Percentiles rank a stretch among this genome's conserved stretches.
phyloP scores from a whole-genome alignment of 2,888 invertebrate genomes.

The Abscondita cerata region DNA sequence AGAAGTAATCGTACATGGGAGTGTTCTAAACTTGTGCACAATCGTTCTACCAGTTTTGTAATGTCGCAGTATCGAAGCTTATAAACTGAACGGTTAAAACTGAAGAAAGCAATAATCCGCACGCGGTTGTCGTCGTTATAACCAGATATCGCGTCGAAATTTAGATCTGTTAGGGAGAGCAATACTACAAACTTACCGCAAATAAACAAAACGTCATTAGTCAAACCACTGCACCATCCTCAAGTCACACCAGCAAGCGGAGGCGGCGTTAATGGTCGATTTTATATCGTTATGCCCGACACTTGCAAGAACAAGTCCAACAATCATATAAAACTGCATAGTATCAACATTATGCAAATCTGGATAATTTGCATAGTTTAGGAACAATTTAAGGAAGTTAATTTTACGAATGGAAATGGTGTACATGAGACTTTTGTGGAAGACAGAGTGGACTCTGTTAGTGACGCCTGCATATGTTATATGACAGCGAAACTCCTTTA shows the following conservation, averaged over 20 bases:
- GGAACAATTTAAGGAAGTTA: constrained; percentile 56
- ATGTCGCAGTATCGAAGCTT: constrained; percentile 46
- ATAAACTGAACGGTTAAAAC: constrained; percentile 51
- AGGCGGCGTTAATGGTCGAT: constrained; percentile 56
- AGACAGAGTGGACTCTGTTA: constrained; percentile 51
- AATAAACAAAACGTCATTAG: constrained; percentile 55
- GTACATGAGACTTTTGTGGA: constrained; percentile 34
- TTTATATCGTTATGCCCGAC: constrained; percentile 50
- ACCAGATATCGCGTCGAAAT: constrained; percentile 48
- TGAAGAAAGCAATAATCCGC: constrained; percentile 56
- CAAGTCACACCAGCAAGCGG: constrained; percentile 37
- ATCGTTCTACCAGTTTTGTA: constrained; percentile 44
- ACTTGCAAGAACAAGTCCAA: constrained; percentile 53
- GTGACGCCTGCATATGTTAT: constrained; percentile 48
- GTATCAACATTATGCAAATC: constrained; percentile 58
- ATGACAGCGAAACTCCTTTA: constrained; percentile 37
- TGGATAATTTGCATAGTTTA: constrained; percentile 57
- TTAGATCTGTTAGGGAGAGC: constrained; percentile 42
- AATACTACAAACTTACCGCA: constrained; percentile 46
- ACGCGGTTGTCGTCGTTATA: constrained; percentile 55
- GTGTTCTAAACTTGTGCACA: constrained; percentile 41
- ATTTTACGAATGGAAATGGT: constrained; percentile 50
- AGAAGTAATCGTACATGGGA: constrained; percentile 32
- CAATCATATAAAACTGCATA: constrained; percentile 53
- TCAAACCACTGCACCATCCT: constrained; percentile 46